These are phyloP conservation scores for Dicroscelio sp. DNA, from an alignment of 2,888 invertebrate genomes.

Conservation along the genomic window DNA sequence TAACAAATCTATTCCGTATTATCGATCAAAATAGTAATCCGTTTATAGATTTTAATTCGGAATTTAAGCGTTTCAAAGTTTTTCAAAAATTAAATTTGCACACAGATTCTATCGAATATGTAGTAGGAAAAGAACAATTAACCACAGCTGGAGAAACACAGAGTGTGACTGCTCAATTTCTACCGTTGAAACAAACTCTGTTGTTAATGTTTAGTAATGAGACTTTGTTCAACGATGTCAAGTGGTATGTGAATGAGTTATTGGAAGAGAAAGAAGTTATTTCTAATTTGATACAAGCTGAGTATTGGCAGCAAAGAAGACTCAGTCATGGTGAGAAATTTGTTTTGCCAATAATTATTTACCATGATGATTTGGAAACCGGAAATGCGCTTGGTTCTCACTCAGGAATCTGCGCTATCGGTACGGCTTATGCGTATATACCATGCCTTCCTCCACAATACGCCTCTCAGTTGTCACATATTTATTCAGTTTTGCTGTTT, in stretches of 20 bases:
- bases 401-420: slow-evolving; percentile 17
- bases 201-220: background rate
- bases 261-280: background rate
- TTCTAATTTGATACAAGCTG: background rate
- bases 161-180: background rate
- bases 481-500: background rate
- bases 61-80: slow-evolving; percentile 39
- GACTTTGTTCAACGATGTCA: background rate
- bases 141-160: background rate
- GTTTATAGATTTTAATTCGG: slow-evolving; percentile 10
- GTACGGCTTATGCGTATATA: slow-evolving; percentile 5
- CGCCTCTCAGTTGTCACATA: background rate
- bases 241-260: background rate
- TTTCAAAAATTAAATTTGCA: too few relatives aligned
- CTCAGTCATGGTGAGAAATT: background rate
- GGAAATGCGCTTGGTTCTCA: too few relatives aligned
- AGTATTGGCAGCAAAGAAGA: slow-evolving; percentile 25
- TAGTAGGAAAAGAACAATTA: too few relatives aligned
- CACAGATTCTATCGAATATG: too few relatives aligned
- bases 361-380: too few relatives aligned
- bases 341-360: too few relatives aligned
- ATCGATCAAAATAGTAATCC: slow-evolving; percentile 42
- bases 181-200: slow-evolving; percentile 26
- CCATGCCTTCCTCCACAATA: background rate
- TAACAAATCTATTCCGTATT: slow-evolving; percentile 23